Conservation (phyloP, 2,888 invertebrate genomes). For the Halocaridina rubra region DNA sequence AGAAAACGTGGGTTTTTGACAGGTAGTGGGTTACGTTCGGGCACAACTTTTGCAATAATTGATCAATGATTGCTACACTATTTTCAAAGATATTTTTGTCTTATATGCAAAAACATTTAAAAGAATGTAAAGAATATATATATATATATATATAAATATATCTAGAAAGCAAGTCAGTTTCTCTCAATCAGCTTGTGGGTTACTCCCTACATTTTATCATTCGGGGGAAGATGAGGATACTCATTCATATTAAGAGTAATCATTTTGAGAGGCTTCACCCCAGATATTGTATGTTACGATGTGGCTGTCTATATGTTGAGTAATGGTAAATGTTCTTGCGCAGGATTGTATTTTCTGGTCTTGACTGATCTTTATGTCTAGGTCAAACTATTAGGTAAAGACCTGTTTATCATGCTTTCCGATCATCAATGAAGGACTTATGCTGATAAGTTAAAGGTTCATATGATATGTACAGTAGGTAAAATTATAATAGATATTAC, state of each 20-base stretch:
- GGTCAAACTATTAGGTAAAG: too few relatives aligned
- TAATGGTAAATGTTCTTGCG: too few relatives aligned
- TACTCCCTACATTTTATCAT: too few relatives aligned
- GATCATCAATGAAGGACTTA: too few relatives aligned
- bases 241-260: too few relatives aligned
- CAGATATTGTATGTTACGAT: neutral
- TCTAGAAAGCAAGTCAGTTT: slow-evolving; percentile 40
- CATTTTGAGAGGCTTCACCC: neutral
- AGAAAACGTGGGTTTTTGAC: slow-evolving; percentile 18
- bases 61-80: slow-evolving; percentile 53
- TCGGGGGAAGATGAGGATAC: slow-evolving; percentile 3
- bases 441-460: too few relatives aligned
- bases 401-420: too few relatives aligned
- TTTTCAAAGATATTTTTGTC: slow-evolving; percentile 50
- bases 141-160: slow-evolving; percentile 14
- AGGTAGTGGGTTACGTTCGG: slow-evolving; percentile 37
- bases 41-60: slow-evolving; percentile 59
- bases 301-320: neutral
- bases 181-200: slow-evolving; percentile 24
- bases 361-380: too few relatives aligned
- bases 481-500: too few relatives aligned
- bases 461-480: too few relatives aligned
- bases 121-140: slow-evolving; percentile 10
- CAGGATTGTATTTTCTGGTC: too few relatives aligned
- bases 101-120: slow-evolving; percentile 40